These are phyloP conservation scores for Apis cerana DNA, from an alignment of 1,140 invertebrate species.

Conservation along the genomic window DNA sequence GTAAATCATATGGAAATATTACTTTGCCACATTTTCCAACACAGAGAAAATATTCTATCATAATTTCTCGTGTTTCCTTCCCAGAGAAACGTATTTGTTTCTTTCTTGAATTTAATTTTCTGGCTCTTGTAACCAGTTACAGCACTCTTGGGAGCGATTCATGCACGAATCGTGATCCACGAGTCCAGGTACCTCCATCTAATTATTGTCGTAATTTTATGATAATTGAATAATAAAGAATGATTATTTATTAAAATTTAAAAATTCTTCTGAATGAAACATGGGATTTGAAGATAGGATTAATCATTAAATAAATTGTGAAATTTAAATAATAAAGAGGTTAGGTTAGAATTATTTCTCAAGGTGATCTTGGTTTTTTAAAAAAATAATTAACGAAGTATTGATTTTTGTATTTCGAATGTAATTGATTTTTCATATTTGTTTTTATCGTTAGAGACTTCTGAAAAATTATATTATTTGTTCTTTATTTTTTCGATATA, in stretches of 20 bases:
- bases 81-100: neutral
- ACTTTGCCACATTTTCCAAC: slow-evolving; percentile 52
- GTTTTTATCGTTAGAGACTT: neutral
- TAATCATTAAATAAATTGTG: neutral
- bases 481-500: neutral
- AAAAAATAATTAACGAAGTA: neutral
- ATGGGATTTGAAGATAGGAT: neutral
- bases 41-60: neutral
- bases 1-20: slow-evolving; percentile 73
- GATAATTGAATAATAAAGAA: slow-evolving; percentile 33
- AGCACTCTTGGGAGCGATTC: slow-evolving; percentile 28
- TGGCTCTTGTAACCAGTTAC: slow-evolving; percentile 39
- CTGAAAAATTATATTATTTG: no score
- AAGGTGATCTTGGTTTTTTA: neutral
- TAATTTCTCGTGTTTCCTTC: slow-evolving; percentile 20
- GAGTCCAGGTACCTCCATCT: neutral
- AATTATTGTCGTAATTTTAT: slow-evolving; percentile 18
- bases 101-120: slow-evolving; percentile 45
- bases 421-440: neutral
- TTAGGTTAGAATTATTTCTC: neutral
- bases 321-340: no score
- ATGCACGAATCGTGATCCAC: neutral
- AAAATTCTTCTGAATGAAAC: neutral
- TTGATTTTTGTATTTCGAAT: neutral
- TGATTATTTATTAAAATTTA: neutral